Evolutionary conservation across 2,113 vertebrate genomes (phyloP), one percentile per base, ranked within the genome.

Genomic region (Cynocephalus volans): DNA sequence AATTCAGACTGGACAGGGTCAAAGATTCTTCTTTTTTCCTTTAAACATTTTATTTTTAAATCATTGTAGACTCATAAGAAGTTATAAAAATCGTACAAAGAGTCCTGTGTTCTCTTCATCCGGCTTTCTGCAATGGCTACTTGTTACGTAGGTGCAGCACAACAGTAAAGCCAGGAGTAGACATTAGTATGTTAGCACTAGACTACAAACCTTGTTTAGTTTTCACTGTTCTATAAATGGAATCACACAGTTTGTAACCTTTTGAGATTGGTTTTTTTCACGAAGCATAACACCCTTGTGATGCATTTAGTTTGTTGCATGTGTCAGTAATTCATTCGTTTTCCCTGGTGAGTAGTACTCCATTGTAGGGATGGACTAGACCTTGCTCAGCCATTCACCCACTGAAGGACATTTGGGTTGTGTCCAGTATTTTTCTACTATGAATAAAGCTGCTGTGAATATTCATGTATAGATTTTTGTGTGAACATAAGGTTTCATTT

Each of bases 11-110:
- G 31, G 36, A 65, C 24, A 41, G 50, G 2, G 2, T 65, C 31
- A 58, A 95, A 77, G 67, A 54, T 8, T 67, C 60, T 85, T 90
- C 28, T 36, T 64, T 54, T 79, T 41, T 65, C 3, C 72, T 93
- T 95, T 36, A 90, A 80, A 80, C 6, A 26, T 95, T 89, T 89
- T 23, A 76, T 70, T 87, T 84, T n/a, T 36, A 92, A 89, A 60
- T 58, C 72, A 28, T 33, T 79, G 41, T 65, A 80, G n/a, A 89
- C 31, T 80, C 64, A 73, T 13, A 70, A 75, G 82, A 54, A 28
- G 56, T 84, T 86, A 36, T 62, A 77, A 95, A 93, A 81, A 45
- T 58, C 31, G 17, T 31, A 76, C 62, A 86, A 80, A 93, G 48
- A 69, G n/a, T 62, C 4, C 23, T 41, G 8, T n/a, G 5, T 50